Conservation (phyloP, 2,113 vertebrate genomes). For the Telmatochromis sp. region DNA sequence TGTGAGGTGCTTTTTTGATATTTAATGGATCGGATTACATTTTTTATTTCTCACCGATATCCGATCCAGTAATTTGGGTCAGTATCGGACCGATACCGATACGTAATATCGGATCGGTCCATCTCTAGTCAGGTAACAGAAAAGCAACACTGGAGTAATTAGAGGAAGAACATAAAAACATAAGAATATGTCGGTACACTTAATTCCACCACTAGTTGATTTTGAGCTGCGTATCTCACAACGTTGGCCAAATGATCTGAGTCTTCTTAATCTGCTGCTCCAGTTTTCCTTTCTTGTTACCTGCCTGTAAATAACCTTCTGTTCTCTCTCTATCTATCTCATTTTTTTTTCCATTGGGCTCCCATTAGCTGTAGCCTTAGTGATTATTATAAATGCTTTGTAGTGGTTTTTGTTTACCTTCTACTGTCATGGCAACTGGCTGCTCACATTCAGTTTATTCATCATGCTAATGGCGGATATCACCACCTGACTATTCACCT, state of each 20-base stretch:
- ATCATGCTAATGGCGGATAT: not conserved
- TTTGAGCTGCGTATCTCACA: not conserved
- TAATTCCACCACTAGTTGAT: not conserved
- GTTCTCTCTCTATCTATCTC: not conserved
- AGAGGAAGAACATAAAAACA: not conserved
- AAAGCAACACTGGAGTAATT: not conserved
- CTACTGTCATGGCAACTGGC: not conserved
- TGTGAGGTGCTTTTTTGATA: too few relatives aligned
- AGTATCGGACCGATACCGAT: too few relatives aligned
- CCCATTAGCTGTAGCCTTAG: not conserved
- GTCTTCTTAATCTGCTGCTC: not conserved
- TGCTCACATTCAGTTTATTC: not conserved
- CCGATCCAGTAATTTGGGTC: too few relatives aligned
- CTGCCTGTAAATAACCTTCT: not conserved
- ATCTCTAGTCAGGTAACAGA: not conserved
- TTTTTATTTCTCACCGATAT: too few relatives aligned
- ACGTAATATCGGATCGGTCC: too few relatives aligned
- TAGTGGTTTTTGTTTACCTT: not conserved
- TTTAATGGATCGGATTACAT: too few relatives aligned
- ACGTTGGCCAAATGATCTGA: not conserved
- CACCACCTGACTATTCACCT: not conserved
- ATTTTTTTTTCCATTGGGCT: not conserved
- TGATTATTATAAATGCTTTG: not conserved
- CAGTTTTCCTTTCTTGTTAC: not conserved
- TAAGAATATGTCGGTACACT: not conserved